These are phyloP conservation scores for Vireo griseus DNA, from an alignment of 2,797 vertebrate genomes.

Conservation along the genomic window DNA sequence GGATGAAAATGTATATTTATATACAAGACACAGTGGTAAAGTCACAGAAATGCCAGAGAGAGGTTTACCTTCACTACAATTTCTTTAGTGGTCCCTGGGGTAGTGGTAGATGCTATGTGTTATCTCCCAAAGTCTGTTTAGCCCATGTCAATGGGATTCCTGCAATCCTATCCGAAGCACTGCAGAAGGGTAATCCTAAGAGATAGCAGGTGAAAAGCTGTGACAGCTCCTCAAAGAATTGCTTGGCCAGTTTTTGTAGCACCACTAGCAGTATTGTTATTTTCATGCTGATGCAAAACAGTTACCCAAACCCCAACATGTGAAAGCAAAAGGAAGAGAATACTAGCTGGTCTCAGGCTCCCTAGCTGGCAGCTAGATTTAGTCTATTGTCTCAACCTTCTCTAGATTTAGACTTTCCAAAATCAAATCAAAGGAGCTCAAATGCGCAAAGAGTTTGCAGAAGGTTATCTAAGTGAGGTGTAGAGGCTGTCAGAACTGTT, in stretches of 20 bases:
- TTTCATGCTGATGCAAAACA: not conserved
- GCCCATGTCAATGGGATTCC: not conserved
- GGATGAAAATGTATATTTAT: not conserved
- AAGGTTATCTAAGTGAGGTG: not conserved
- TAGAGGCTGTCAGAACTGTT: not conserved
- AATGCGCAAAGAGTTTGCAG: not conserved
- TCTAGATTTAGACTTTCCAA: not conserved
- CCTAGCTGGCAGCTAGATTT: not conserved
- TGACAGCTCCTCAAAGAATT: not conserved
- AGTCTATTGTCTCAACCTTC: not conserved
- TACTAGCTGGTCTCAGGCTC: not conserved
- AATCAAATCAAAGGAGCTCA: not conserved
- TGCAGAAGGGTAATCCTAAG: not conserved
- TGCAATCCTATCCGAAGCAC: not conserved
- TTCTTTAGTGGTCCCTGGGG: not conserved
- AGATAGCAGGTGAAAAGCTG: not conserved
- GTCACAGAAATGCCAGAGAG: not conserved
- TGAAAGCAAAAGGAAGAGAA: not conserved
- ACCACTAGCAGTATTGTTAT: not conserved
- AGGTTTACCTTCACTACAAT: not conserved
- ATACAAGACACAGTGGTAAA: not conserved
- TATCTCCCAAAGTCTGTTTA: not conserved
- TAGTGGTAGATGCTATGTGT: not conserved
- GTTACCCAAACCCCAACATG: not conserved
- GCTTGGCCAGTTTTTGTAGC: not conserved